Conservation (phyloP, 2,888 invertebrate species). For the Euzophera pinguis region DNA sequence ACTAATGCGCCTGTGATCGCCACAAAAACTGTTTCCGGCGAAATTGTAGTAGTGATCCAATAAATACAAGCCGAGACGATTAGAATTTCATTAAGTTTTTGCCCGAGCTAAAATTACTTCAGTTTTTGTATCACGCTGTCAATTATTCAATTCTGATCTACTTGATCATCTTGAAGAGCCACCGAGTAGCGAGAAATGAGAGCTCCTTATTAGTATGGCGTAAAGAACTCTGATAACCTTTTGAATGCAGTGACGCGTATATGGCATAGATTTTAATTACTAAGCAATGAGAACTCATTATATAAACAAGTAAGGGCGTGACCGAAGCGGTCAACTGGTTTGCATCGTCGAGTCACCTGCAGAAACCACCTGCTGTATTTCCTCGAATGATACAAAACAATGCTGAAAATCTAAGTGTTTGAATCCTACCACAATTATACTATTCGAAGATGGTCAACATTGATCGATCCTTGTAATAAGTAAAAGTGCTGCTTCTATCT, state of each 20-base stretch:
- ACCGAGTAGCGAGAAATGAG: neutral
- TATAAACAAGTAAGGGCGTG: constrained; percentile 38
- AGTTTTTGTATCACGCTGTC: constrained; percentile 6
- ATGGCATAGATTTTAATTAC: constrained; percentile 18
- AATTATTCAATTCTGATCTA: constrained; percentile 4
- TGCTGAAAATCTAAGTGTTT: neutral
- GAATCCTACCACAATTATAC: no score
- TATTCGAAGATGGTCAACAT: no score
- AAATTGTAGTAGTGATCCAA: constrained; percentile 11
- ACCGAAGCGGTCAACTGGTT: constrained; percentile 42
- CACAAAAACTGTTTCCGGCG: constrained; percentile 7
- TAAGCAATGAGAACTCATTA: constrained; percentile 18
- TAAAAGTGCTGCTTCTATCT: neutral
- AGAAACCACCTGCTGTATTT: constrained; percentile 29
- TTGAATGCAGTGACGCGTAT: neutral
- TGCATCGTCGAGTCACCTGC: constrained; percentile 26
- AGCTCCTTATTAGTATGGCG: neutral
- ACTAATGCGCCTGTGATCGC: constrained; percentile 1
- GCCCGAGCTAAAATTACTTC: neutral
- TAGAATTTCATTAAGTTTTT: constrained; percentile 10
- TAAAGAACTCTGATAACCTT: constrained; percentile 9
- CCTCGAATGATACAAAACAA: neutral
- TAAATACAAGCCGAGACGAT: constrained; percentile 7
- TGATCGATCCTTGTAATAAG: no score
- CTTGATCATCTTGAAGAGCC: neutral